Evolutionary conservation across 1,140 invertebrate species (phyloP), one percentile per base, ranked within the genome.

Genomic region (Probaryconus sp.): DNA sequence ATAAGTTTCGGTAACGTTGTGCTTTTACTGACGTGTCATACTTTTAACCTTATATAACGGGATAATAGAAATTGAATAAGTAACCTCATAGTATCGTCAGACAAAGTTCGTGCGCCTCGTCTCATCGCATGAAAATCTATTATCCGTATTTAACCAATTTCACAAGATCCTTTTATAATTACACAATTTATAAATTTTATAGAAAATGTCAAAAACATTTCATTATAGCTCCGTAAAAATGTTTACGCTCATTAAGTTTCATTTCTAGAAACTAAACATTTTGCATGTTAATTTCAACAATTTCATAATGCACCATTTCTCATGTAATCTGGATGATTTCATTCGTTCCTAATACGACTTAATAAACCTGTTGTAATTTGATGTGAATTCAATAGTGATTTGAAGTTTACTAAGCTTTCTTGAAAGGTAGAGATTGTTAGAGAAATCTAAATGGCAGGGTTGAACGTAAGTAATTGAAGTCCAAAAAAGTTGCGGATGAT

Each of bases 401-500:
- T 30, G 40, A 60, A 60, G 65, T 70, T 70, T 70, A 33, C 56
- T 70, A 70, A 70, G 67, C 56, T 70, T 56, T 61, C 48, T 42
- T 33, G 31, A 48, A 48, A 70, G 56, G 47, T 30, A 21, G 48
- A 55, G 55, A 55, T 69, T 60, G 55, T 69, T 69, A 37, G 48
- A n/a, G n/a, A 38, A 61, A 61, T 69, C 56, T 40, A 61, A 63
- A 63, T 61, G 67, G 56, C 33, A 37, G 48, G 33, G 40, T 40
- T 10, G 40, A 56, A 70, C 38, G 48, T 70, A 70, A 70, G 67
- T 70, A 70, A 70, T 70, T 70, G 67, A 70, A 70, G 67, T 55
- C 67, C 67, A 63, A 70, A 70, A 70, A 70, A 70, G 67, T 71
- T 71, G 58, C 26, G 43, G 56, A 71, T 71, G 67, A 71, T 63